Conservation (phyloP, 2,888 invertebrate genomes). For the Scelioninae gen. 1 region DNA sequence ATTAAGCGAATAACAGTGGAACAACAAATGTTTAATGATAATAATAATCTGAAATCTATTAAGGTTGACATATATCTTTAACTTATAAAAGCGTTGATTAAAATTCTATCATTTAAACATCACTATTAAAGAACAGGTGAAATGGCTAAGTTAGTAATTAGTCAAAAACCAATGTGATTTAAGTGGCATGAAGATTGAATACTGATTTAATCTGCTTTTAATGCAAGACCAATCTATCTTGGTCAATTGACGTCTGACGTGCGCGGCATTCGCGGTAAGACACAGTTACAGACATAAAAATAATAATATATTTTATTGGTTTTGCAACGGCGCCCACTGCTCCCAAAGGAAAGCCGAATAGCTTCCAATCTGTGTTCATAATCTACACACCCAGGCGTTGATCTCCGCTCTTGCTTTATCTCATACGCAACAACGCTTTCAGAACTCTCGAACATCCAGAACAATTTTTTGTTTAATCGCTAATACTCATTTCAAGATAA, state of each 20-base stretch:
- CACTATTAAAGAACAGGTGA: no score
- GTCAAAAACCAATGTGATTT: slow-evolving; percentile 1
- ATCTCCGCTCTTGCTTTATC: slow-evolving; percentile 63
- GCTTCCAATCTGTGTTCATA: slow-evolving; percentile 56
- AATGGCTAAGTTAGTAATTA: no score
- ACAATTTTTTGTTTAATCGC: slow-evolving; percentile 44
- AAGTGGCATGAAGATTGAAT: slow-evolving; percentile 35
- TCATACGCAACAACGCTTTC: slow-evolving; percentile 51
- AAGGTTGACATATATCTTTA: no score
- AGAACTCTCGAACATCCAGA: slow-evolving; percentile 51
- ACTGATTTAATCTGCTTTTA: slow-evolving; percentile 51
- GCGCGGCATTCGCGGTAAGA: slow-evolving; percentile 38
- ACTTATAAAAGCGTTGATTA: no score
- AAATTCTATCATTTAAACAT: no score
- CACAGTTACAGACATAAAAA: slow-evolving; percentile 46
- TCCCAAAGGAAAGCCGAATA: slow-evolving; percentile 63
- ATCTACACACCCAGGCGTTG: slow-evolving; percentile 66
- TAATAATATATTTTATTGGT: slow-evolving; percentile 42
- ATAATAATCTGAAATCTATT: no score
- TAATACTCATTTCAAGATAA: no score
- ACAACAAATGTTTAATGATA: no score
- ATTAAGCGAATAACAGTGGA: no score
- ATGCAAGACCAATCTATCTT: slow-evolving; percentile 46
- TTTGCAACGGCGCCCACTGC: slow-evolving; percentile 25
- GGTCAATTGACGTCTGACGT: slow-evolving; percentile 43